A percentile compares a stretch with the other conserved stretches of the same genome.
Evolutionary conservation across 30 jellyfish, hydroid and myxozoan genomes (phyloP).

Genomic region (Aurelia sp.): DNA sequence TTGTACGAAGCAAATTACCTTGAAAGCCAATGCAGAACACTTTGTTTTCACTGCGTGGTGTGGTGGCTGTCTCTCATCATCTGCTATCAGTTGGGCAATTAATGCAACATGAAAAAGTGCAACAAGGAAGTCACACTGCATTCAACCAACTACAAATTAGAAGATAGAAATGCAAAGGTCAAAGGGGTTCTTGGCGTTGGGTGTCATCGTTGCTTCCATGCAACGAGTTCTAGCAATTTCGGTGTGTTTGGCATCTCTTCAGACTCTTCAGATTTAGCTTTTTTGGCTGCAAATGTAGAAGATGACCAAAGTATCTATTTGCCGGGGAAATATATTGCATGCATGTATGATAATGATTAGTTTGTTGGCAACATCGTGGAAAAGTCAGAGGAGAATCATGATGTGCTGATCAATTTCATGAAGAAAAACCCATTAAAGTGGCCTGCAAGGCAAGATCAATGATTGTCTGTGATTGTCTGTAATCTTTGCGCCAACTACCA

Average conservation of each 20-base stretch:
- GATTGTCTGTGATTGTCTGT: not conserved
- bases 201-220: constrained; percentile 9
- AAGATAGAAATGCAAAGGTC: constrained; percentile 5
- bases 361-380: not conserved
- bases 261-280: constrained; percentile 11
- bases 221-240: not conserved
- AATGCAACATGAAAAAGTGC: not conserved
- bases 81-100: not conserved
- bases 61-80: not conserved
- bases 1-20: not conserved
- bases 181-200: constrained; percentile 4
- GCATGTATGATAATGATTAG: constrained; percentile 6
- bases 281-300: constrained; percentile 10
- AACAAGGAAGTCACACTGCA: no score
- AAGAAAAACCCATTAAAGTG: constrained; percentile 5
- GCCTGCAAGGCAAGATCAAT: constrained; percentile 7
- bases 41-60: not conserved
- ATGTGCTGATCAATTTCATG: constrained; percentile 16
- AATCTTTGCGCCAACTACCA: not conserved
- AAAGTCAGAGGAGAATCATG: constrained; percentile 16
- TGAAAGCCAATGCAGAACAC: not conserved
- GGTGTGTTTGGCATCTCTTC: constrained; percentile 10
- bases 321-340: constrained; percentile 2
- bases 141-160: no score
- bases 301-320: not conserved